Evolutionary conservation across 2,888 invertebrate genomes (phyloP).

Genomic region (Autographa gamma): DNA sequence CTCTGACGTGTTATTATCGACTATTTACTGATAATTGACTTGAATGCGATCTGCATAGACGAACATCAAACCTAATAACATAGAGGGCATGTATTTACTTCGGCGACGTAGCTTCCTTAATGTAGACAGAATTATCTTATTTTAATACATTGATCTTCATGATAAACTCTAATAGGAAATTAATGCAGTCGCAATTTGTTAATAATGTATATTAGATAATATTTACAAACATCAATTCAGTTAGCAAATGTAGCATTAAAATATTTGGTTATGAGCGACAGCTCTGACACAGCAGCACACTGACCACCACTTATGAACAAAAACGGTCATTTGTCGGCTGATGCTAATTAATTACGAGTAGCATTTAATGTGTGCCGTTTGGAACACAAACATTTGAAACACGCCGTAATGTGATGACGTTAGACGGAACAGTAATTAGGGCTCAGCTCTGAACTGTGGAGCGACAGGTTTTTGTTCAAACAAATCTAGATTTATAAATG

Average conservation of each 20-base stretch:
- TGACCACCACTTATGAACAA: conserved; percentile 9
- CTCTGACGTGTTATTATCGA: conserved; percentile 2
- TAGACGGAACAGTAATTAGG: conserved; percentile 11
- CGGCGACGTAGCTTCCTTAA: no score
- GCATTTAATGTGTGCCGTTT: conserved; percentile 18
- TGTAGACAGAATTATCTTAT: no score
- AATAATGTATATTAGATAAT: background rate
- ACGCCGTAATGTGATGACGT: conserved; percentile 16
- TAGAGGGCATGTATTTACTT: no score
- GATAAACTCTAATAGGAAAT: no score
- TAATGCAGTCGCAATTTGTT: no score
- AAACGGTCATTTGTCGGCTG: conserved; percentile 36
- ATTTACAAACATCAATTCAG: background rate
- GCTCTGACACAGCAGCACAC: background rate
- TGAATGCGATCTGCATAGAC: background rate
- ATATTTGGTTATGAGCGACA: background rate
- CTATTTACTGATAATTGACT: background rate
- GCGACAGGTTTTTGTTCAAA: conserved; percentile 9
- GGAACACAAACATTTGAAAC: conserved; percentile 34
- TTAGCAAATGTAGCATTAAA: no score
- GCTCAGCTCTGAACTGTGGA: background rate
- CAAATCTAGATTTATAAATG: background rate
- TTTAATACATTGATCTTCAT: no score
- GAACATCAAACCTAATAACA: background rate
- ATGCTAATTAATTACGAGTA: conserved; percentile 27